phyloP scores from a whole-genome alignment of 2,797 vertebrate species.

The Pseudochaenichthys georgianus region DNA sequence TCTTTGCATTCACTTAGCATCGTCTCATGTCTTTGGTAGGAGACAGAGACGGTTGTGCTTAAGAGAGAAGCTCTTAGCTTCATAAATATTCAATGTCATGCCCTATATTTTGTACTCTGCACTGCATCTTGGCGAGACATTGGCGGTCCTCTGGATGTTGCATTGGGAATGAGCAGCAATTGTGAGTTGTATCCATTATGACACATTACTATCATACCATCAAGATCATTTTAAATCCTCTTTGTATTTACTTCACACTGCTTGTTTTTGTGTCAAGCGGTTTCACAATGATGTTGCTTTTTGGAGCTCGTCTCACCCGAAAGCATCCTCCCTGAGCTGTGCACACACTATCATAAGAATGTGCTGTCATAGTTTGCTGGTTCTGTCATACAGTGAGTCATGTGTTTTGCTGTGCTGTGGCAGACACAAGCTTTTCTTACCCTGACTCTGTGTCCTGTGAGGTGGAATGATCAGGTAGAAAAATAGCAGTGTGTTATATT shows the following conservation, averaged over 20 bases:
- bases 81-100: conserved; percentile 68
- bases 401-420: conserved; percentile 45
- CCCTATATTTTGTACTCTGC: conserved; percentile 58
- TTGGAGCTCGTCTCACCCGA: conserved; percentile 15
- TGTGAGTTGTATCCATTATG: neutral
- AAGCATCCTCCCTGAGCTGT: conserved; percentile 25
- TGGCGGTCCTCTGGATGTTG: conserved; percentile 31
- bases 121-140: conserved; percentile 13
- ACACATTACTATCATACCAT: neutral
- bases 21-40: conserved; percentile 24
- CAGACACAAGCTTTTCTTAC: conserved; percentile 26
- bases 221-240: conserved; percentile 7
- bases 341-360: conserved; percentile 46
- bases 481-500: conserved; percentile 23
- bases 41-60: conserved; percentile 17
- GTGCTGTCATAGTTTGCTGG: conserved; percentile 54
- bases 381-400: conserved; percentile 59
- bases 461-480: conserved; percentile 31
- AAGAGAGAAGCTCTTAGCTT: conserved; percentile 38
- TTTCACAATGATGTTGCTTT: conserved; percentile 16
- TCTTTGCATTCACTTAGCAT: neutral
- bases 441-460: conserved; percentile 15
- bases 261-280: neutral
- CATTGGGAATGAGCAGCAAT: conserved; percentile 26
- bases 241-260: neutral